Percentiles rank a stretch among this genome's conserved stretches.
These are phyloP conservation scores for Lithobates sylvaticus DNA, from an alignment of 2,797 vertebrate genomes.

Conservation along the genomic window DNA sequence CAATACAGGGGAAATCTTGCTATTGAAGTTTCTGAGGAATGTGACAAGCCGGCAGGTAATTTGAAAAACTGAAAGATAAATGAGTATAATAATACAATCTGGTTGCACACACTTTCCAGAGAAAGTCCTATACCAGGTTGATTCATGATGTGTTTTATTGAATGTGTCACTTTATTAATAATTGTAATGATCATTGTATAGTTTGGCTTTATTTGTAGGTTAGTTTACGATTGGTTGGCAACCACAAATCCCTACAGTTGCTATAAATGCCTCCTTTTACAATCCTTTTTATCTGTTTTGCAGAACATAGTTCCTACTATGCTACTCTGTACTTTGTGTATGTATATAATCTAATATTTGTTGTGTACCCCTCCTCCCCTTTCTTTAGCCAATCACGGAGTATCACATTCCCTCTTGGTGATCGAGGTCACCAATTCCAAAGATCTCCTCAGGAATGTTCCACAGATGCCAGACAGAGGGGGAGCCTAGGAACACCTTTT, in stretches of 20 bases:
- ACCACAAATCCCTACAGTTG: neutral
- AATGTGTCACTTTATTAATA: neutral
- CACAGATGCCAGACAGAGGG: conserved; percentile 54
- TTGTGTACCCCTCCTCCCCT: conserved; percentile 7
- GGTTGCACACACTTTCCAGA: neutral
- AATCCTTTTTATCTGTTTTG: neutral
- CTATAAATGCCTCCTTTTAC: neutral
- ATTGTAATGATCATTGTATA: neutral
- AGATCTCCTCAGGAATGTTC: conserved; percentile 62
- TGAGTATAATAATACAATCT: neutral
- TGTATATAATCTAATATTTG: conserved; percentile 32
- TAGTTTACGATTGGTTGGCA: neutral
- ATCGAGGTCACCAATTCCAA: conserved; percentile 30
- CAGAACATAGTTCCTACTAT: neutral
- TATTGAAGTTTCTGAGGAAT: neutral
- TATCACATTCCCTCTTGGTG: conserved; percentile 54
- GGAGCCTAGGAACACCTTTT: conserved; percentile 39
- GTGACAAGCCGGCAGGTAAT: neutral
- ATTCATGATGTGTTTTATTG: neutral
- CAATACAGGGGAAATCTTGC: neutral
- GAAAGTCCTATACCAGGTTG: neutral
- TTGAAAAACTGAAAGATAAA: neutral
- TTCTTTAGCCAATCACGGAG: conserved; percentile 33
- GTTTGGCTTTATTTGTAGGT: conserved; percentile 9
- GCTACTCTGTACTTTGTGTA: conserved; percentile 20